A percentile compares a stretch with the other conserved stretches of the same genome.
These are phyloP conservation scores for Copidosoma aretas DNA, from an alignment of 2,888 invertebrate species.

Conservation along the genomic window DNA sequence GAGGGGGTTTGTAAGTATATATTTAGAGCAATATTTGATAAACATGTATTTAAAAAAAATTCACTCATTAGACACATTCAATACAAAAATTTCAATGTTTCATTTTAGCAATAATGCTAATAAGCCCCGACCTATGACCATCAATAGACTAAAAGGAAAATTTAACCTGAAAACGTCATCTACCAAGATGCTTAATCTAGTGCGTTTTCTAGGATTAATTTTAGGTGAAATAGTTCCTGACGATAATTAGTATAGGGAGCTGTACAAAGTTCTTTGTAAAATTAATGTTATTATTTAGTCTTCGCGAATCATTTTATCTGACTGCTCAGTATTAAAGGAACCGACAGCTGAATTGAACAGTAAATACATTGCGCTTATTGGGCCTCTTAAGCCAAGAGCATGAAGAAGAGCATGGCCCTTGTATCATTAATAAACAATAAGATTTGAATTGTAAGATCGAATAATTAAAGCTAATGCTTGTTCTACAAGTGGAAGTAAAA, in stretches of 20 bases:
- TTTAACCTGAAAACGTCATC: neutral
- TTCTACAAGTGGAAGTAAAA: neutral
- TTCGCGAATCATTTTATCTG: neutral
- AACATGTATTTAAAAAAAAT: neutral
- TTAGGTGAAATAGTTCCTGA: neutral
- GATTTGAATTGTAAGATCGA: neutral
- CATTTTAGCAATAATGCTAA: neutral
- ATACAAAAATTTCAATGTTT: neutral
- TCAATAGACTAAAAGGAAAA: neutral
- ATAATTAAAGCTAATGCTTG: neutral
- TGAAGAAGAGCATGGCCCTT: neutral
- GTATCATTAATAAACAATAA: neutral
- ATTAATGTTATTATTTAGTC: neutral
- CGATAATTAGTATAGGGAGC: neutral
- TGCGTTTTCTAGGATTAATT: neutral
- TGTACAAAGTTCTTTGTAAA: neutral
- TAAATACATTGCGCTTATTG: neutral
- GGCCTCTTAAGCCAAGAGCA: neutral
- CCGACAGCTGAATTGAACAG: neutral
- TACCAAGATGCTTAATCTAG: neutral
- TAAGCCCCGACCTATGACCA: neutral
- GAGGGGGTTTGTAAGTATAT: conserved; percentile 1
- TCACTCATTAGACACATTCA: neutral
- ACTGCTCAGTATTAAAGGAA: neutral
- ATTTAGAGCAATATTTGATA: neutral